Conservation (phyloP, 2,888 invertebrate species). For the Tryphoninae sp. region DNA sequence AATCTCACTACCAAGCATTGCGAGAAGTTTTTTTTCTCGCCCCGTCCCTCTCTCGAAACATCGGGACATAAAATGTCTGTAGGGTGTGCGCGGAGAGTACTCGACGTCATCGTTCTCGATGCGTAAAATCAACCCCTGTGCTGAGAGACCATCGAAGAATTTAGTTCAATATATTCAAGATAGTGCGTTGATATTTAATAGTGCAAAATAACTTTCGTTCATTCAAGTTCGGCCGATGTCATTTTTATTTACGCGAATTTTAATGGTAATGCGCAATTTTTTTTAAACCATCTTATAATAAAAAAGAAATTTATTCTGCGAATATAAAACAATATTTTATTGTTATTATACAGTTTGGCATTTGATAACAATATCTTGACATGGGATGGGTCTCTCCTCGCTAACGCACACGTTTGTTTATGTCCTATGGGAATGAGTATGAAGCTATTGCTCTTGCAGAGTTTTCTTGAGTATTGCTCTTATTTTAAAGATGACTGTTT, state of each 20-base stretch:
- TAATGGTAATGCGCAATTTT: too few relatives aligned
- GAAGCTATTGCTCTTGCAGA: too few relatives aligned
- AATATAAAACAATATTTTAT: too few relatives aligned
- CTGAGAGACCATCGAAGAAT: background rate
- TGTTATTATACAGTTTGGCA: too few relatives aligned
- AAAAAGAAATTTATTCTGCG: too few relatives aligned
- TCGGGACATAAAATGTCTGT: slow-evolving; percentile 5
- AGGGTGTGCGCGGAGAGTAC: slow-evolving; percentile 24
- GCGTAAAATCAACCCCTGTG: slow-evolving; percentile 17
- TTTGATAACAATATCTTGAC: too few relatives aligned
- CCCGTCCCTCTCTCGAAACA: background rate
- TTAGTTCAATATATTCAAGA: background rate
- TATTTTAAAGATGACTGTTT: too few relatives aligned
- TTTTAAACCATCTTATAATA: too few relatives aligned
- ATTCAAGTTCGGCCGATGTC: background rate
- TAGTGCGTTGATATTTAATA: background rate
- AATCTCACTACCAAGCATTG: slow-evolving; percentile 30
- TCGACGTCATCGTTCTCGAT: slow-evolving; percentile 15
- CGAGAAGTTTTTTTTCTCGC: slow-evolving; percentile 4
- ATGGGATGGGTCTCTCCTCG: too few relatives aligned
- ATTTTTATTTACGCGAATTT: background rate
- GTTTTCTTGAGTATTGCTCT: too few relatives aligned
- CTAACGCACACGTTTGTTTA: too few relatives aligned
- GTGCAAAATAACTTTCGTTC: background rate
- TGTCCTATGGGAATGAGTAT: too few relatives aligned